These are phyloP conservation scores for Bombus pascuorum DNA, from an alignment of 1,140 invertebrate species.

Conservation along the genomic window DNA sequence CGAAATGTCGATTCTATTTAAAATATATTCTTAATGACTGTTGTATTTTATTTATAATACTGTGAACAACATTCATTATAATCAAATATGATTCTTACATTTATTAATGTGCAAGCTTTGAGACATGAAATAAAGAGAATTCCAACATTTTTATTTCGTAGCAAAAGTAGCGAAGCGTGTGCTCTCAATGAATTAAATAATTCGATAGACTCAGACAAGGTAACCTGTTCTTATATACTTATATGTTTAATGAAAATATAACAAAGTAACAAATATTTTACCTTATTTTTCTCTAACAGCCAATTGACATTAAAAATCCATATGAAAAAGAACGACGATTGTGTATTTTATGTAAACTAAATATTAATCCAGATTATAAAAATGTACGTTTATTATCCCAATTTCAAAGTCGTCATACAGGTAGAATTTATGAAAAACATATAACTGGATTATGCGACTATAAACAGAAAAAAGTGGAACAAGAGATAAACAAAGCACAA, in stretches of 20 bases:
- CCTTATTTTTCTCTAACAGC: constrained; percentile 71
- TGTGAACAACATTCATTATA: neutral
- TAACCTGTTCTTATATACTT: constrained; percentile 10
- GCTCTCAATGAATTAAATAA: neutral
- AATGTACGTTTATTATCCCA: constrained; percentile 96
- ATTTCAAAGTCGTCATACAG: constrained; percentile 97
- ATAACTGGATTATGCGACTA: constrained; percentile 93
- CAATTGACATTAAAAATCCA: constrained; percentile 90
- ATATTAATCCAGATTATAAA: constrained; percentile 94
- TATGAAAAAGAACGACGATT: constrained; percentile 88
- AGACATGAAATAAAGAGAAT: neutral
- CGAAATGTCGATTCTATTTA: neutral
- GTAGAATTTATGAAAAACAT: constrained; percentile 93
- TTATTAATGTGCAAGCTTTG: neutral
- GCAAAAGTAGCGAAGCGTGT: neutral
- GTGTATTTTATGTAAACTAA: constrained; percentile 94
- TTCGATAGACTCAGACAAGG: neutral
- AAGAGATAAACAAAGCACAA: constrained; percentile 89
- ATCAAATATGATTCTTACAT: constrained; percentile 11
- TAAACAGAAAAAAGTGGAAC: constrained; percentile 88
- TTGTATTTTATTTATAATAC: neutral
- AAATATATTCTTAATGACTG: constrained; percentile 8
- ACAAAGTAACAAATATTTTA: neutral
- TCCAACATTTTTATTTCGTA: neutral
- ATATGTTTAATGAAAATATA: neutral